These are phyloP conservation scores for Hirundo rustica DNA, from an alignment of 2,797 vertebrate species.

Conservation along the genomic window DNA sequence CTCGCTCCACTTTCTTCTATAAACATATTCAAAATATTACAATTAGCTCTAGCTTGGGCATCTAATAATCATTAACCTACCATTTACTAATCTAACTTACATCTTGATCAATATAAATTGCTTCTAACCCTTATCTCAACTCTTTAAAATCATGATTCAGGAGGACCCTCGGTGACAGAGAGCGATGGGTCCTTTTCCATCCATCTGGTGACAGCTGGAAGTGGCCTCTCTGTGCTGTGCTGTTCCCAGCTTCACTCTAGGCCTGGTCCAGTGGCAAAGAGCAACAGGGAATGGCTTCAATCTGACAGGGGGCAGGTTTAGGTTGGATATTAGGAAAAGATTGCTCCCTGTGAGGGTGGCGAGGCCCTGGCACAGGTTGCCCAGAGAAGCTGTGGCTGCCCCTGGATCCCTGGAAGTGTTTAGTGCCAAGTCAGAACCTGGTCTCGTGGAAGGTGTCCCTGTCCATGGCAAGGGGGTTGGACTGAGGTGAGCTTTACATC, in stretches of 20 bases:
- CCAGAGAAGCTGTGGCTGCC: not conserved
- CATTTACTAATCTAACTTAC: too few relatives aligned
- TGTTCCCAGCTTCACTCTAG: not conserved
- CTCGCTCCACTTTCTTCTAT: too few relatives aligned
- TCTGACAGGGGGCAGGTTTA: not conserved
- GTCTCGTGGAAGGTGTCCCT: not conserved
- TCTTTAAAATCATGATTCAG: too few relatives aligned
- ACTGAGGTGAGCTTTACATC: not conserved
- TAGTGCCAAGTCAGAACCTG: not conserved
- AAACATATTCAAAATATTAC: too few relatives aligned
- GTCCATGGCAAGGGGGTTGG: too few relatives aligned
- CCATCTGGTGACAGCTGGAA: not conserved
- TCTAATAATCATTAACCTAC: too few relatives aligned
- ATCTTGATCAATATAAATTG: too few relatives aligned
- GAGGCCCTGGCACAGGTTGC: not conserved
- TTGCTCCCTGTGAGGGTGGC: not conserved
- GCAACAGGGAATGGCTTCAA: not conserved
- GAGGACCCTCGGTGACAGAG: not conserved
- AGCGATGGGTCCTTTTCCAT: fast-evolving
- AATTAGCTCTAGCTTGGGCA: too few relatives aligned
- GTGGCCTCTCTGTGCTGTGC: fast-evolving
- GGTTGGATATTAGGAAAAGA: not conserved
- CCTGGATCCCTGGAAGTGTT: not conserved
- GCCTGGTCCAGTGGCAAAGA: not conserved
- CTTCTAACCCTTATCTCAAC: too few relatives aligned